phyloP scores from a whole-genome alignment of 2,113 vertebrate genomes.

The Xiphophorus maculatus region DNA sequence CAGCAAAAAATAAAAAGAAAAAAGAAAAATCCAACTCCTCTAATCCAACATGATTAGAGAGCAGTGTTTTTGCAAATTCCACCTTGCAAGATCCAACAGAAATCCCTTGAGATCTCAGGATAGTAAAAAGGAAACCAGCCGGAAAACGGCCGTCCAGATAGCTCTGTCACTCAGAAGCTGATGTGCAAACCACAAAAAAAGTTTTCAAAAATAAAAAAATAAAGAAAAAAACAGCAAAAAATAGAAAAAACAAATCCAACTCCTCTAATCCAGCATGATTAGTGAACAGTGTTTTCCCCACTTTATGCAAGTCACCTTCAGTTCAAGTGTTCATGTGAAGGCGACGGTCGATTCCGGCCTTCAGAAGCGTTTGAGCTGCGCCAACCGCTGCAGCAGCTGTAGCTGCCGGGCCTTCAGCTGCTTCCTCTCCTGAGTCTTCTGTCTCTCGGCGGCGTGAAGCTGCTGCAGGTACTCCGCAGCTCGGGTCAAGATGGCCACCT shows the following conservation, averaged over 20 bases:
- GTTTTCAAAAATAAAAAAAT: not conserved
- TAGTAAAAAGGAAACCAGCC: too few species aligned
- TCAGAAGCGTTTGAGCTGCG: constrained; percentile 88
- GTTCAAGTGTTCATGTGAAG: constrained; percentile 24
- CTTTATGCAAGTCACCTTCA: constrained; percentile 45
- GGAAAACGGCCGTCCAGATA: constrained; percentile 4
- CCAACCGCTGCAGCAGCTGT: constrained; percentile 88
- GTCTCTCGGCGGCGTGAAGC: constrained; percentile 84
- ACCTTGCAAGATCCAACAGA: too few species aligned
- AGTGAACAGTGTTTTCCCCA: constrained; percentile 47
- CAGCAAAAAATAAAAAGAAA: not conserved
- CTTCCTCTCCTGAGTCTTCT: constrained; percentile 87
- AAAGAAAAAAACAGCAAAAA: not conserved
- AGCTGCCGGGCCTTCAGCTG: constrained; percentile 85
- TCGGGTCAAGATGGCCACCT: constrained; percentile 94
- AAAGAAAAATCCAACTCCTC: constrained; percentile 52
- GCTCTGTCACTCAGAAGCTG: constrained; percentile 66
- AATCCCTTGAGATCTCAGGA: too few species aligned
- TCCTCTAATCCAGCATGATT: constrained; percentile 53
- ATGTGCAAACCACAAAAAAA: constrained; percentile 80
- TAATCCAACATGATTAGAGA: constrained; percentile 42
- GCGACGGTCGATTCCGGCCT: not conserved
- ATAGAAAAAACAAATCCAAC: constrained; percentile 43
- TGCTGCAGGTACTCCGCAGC: constrained; percentile 91
- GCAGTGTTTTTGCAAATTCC: constrained; percentile 32